Percentiles rank a stretch among this genome's conserved stretches.
These are phyloP conservation scores for Oreochromis spilurus DNA, from an alignment of 2,113 vertebrate species.

Conservation along the genomic window DNA sequence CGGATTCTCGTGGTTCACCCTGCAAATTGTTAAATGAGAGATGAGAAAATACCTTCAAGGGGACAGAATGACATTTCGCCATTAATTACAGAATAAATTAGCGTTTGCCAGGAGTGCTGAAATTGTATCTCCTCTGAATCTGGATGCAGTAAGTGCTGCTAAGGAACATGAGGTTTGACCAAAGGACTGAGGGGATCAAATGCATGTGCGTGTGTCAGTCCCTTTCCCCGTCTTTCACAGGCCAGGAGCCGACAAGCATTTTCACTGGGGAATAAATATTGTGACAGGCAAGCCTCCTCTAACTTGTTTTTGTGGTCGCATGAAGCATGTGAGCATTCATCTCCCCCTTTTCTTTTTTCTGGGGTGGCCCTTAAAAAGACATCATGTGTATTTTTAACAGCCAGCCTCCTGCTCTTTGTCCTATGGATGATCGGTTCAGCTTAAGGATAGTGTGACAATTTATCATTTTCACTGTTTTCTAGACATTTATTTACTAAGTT, in stretches of 20 bases:
- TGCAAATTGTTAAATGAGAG: slow-evolving; percentile 17
- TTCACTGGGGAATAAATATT: slow-evolving; percentile 27
- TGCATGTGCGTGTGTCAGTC: background rate
- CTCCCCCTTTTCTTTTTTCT: background rate
- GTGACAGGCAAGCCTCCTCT: background rate
- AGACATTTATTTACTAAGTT: slow-evolving; percentile 15
- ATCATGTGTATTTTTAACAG: background rate
- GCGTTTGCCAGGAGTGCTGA: slow-evolving; percentile 16
- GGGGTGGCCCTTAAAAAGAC: background rate
- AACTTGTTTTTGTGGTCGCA: background rate
- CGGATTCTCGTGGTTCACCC: background rate
- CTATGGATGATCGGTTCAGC: background rate
- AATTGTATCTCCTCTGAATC: slow-evolving; percentile 39
- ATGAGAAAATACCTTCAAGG: slow-evolving; percentile 34
- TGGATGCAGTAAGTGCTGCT: background rate
- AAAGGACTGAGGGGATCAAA: slow-evolving; percentile 6
- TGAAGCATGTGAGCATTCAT: background rate
- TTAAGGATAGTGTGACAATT: background rate
- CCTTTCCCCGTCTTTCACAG: background rate
- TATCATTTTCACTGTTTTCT: background rate
- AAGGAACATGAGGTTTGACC: slow-evolving; percentile 12
- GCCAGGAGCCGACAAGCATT: background rate
- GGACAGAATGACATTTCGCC: slow-evolving; percentile 52
- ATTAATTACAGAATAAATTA: slow-evolving; percentile 68
- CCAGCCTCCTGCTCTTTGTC: background rate